Base-by-base conservation (phyloP, 2,888 invertebrate species). In the Bruchidius siliquastri region DNA sequence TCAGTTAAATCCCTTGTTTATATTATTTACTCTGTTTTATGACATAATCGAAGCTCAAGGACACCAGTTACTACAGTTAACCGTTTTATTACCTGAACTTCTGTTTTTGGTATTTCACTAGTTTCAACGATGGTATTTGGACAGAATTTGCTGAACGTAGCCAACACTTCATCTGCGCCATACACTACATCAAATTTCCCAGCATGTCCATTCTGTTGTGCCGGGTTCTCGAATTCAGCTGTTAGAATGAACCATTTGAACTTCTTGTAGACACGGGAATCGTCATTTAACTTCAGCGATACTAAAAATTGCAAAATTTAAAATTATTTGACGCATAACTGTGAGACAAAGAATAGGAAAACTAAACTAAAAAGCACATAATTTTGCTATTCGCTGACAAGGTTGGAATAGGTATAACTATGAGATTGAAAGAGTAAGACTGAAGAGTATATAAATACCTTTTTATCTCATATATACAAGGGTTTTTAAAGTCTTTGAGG, bases 41-140 rank as follows among this genome's bases (percentile, higher is more conserved):
- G n/a, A n/a, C n/a, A n/a, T n/a, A n/a, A n/a, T n/a, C n/a, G n/a
- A n/a, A n/a, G n/a, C n/a, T n/a, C n/a, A n/a, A n/a, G n/a, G n/a
- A n/a, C n/a, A n/a, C n/a, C n/a, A n/a, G n/a, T n/a, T n/a, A n/a
- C n/a, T n/a, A n/a, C n/a, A n/a, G n/a, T n/a, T n/a, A n/a, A n/a
- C n/a, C n/a, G n/a, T n/a, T n/a, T n/a, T 26, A 76, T 76, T 76
- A 92, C 91, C 84, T 92, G 91, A 71, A 94, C 88, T 80, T 90
- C 90, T 32, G 89, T 90, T 86, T 96, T 96, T 0, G 92, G 91
- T 77, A 92, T 90, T n/a, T 77, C 78, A 73, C 93, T 94, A 2
- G 94, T 91, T 78, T 96, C 96, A 32, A 92, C 91, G 0, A 97
- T 91, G 18, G 95, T 92, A 79, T 96, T 94, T 2, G 91, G 90